phyloP scores from a whole-genome alignment of 1,140 invertebrate genomes.

The Lepidurus arcticus region DNA sequence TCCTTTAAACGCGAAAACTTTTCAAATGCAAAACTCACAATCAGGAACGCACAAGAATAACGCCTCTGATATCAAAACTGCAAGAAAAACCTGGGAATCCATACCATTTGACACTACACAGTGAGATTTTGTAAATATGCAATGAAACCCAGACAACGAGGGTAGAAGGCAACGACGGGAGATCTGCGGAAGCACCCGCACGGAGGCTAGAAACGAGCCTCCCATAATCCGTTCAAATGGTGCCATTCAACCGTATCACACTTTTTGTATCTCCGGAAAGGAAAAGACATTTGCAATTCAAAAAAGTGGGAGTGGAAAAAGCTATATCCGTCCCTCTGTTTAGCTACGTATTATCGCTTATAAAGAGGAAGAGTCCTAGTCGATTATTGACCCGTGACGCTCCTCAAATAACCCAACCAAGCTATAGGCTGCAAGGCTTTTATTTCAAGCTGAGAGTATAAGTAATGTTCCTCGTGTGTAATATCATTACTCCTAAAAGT shows the following conservation, averaged over 20 bases:
- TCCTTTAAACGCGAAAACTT: too few species aligned
- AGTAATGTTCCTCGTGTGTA: neutral
- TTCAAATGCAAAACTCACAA: neutral
- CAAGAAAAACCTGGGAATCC: neutral
- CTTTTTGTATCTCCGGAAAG: too few species aligned
- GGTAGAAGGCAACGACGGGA: too few species aligned
- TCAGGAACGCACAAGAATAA: neutral
- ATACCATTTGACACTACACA: neutral
- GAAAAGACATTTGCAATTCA: neutral
- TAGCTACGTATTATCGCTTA: neutral
- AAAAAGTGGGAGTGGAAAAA: neutral
- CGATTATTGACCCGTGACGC: neutral
- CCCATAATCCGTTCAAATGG: too few species aligned
- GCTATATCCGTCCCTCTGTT: neutral
- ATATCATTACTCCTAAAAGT: neutral
- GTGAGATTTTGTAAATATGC: neutral
- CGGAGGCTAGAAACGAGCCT: too few species aligned
- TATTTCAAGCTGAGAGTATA: neutral
- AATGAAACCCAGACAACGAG: neutral
- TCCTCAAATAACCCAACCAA: neutral
- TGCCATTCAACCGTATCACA: too few species aligned
- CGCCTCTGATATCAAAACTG: neutral
- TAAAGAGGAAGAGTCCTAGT: neutral
- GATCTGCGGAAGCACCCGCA: too few species aligned
- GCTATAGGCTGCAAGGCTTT: neutral